Conservation (phyloP, 2,888 invertebrate species). For the Hartigia nigra region DNA sequence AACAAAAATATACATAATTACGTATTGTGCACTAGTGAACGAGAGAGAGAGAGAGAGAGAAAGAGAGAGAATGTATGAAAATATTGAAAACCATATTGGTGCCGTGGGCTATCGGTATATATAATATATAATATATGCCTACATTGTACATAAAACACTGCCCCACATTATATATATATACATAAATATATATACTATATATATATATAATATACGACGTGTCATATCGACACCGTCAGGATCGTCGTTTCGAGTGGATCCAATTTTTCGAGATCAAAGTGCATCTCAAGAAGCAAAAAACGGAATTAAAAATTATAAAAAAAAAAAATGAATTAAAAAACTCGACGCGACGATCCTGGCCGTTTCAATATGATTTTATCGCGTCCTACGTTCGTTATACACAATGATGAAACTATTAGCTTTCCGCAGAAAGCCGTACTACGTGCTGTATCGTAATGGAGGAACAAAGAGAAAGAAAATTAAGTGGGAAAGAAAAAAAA, state of each 20-base stretch:
- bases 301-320: neutral
- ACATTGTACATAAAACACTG: slow-evolving; percentile 54
- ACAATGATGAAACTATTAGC: neutral
- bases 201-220: neutral
- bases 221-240: neutral
- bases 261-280: neutral
- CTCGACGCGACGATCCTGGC: neutral
- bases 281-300: neutral
- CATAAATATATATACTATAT: neutral
- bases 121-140: slow-evolving; percentile 27
- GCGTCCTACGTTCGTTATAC: neutral
- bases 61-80: neutral
- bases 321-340: neutral
- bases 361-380: neutral
- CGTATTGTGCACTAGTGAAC: neutral
- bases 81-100: neutral
- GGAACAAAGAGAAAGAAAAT: neutral
- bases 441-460: neutral
- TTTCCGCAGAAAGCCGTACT: neutral
- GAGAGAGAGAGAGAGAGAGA: too few relatives aligned
- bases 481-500: neutral
- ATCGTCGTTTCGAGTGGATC: neutral
- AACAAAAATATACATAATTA: neutral
- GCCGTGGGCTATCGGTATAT: neutral
- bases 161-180: slow-evolving; percentile 30